phyloP scores from a whole-genome alignment of 2,797 vertebrate genomes.

The Poeciliopsis gracilis region DNA sequence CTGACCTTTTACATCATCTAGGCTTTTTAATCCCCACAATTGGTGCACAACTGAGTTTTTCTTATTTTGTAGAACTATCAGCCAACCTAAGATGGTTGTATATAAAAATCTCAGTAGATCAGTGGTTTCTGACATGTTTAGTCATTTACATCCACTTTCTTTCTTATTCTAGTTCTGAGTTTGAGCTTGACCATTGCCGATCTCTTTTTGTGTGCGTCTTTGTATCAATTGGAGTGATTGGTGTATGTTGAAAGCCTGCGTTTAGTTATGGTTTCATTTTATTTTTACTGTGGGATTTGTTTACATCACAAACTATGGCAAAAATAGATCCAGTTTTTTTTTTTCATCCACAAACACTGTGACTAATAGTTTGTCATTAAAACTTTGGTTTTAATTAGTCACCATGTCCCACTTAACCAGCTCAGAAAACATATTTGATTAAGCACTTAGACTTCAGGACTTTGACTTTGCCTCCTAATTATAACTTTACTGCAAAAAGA shows the following conservation, averaged over 20 bases:
- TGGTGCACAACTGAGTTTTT: not conserved
- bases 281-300: not conserved
- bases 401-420: slow-evolving; percentile 24
- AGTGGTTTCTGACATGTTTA: not conserved
- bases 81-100: not conserved
- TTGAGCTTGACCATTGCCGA: not conserved
- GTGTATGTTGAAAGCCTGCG: not conserved
- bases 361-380: slow-evolving; percentile 7
- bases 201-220: not conserved
- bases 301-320: not conserved
- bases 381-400: slow-evolving; percentile 36
- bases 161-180: not conserved
- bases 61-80: not conserved
- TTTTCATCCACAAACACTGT: slow-evolving; percentile 8
- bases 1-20: not conserved
- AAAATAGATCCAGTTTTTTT: slow-evolving; percentile 8
- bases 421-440: slow-evolving; percentile 31
- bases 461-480: slow-evolving; percentile 8
- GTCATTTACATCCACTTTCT: not conserved
- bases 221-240: not conserved
- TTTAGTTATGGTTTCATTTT: not conserved
- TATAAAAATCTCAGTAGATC: not conserved
- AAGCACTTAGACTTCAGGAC: slow-evolving; percentile 17
- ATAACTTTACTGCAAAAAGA: slow-evolving; percentile 28
- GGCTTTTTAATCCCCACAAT: not conserved